These are phyloP conservation scores for Melipona quadrifasciata DNA, from an alignment of 1,140 invertebrate genomes.

Conservation along the genomic window DNA sequence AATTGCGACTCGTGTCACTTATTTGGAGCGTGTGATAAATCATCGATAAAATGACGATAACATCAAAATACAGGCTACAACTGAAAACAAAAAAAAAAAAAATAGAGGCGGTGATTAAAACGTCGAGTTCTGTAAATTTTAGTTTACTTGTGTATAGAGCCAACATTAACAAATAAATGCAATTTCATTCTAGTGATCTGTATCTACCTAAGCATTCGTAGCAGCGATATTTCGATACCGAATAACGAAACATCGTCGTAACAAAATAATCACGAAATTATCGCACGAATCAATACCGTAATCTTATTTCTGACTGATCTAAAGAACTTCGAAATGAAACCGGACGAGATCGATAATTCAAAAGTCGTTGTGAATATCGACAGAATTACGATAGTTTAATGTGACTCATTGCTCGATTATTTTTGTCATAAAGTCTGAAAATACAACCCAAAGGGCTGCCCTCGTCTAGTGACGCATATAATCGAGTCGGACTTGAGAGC, in stretches of 20 bases:
- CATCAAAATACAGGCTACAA: background rate
- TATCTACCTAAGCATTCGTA: background rate
- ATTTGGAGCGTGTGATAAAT: background rate
- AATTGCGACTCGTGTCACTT: no score
- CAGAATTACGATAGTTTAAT: constrained; percentile 41
- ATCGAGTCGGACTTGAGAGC: constrained; percentile 60
- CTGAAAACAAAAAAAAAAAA: background rate
- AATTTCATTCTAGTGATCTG: background rate
- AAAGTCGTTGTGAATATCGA: background rate
- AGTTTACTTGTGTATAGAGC: background rate
- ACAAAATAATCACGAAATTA: background rate
- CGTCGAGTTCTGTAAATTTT: background rate
- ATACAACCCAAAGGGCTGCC: constrained; percentile 74
- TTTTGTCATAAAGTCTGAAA: constrained; percentile 80
- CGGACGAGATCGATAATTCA: background rate
- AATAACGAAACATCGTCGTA: background rate
- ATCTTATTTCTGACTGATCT: background rate
- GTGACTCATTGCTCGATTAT: constrained; percentile 78
- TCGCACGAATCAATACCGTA: background rate
- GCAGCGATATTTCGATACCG: background rate
- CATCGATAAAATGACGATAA: background rate
- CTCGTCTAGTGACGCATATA: constrained; percentile 35
- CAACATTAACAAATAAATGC: background rate
- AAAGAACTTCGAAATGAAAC: no score
- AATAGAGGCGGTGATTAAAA: background rate